Conservation (phyloP, 2,113 vertebrate genomes). For the Siniperca chuatsi region DNA sequence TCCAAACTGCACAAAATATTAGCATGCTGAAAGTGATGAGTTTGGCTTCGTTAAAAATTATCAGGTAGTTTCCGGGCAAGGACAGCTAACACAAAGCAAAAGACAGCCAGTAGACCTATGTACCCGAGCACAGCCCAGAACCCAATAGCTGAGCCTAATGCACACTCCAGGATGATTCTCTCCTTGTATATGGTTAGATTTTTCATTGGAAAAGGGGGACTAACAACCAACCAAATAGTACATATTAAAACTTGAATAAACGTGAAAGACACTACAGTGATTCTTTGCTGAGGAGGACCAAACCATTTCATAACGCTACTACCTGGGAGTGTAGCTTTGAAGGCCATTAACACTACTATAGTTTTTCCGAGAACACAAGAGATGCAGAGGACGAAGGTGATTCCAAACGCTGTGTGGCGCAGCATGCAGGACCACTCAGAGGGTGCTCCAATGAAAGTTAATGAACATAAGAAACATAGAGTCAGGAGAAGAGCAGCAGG, state of each 20-base stretch:
- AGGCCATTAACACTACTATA: conserved; percentile 44
- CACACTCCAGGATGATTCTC: conserved; percentile 80
- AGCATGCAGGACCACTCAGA: conserved; percentile 75
- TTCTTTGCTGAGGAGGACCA: conserved; percentile 75
- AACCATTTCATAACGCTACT: conserved; percentile 74
- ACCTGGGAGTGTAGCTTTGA: conserved; percentile 51
- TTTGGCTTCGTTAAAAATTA: conserved; percentile 46
- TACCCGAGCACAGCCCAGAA: conserved; percentile 81
- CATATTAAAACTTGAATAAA: conserved; percentile 77
- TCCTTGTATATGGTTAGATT: conserved; percentile 74
- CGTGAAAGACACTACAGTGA: conserved; percentile 75
- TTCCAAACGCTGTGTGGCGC: conserved; percentile 55
- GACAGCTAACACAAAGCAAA: conserved; percentile 49
- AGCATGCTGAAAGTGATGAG: conserved; percentile 28
- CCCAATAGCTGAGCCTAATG: conserved; percentile 73
- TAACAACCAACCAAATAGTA: conserved; percentile 73
- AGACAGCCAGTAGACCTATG: conserved; percentile 72
- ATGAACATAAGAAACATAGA: conserved; percentile 74
- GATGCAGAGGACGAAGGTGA: conserved; percentile 50
- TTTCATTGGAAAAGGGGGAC: conserved; percentile 77
- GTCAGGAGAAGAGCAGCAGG: conserved; percentile 72
- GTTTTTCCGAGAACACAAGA: conserved; percentile 47
- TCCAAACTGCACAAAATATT: conserved; percentile 39
- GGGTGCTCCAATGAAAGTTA: conserved; percentile 68
- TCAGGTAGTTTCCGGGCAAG: conserved; percentile 43